Percentiles rank a stretch among this genome's conserved stretches.
These are phyloP conservation scores for Sinonovacula constricta DNA, from an alignment of 1,140 invertebrate genomes.

Conservation along the genomic window DNA sequence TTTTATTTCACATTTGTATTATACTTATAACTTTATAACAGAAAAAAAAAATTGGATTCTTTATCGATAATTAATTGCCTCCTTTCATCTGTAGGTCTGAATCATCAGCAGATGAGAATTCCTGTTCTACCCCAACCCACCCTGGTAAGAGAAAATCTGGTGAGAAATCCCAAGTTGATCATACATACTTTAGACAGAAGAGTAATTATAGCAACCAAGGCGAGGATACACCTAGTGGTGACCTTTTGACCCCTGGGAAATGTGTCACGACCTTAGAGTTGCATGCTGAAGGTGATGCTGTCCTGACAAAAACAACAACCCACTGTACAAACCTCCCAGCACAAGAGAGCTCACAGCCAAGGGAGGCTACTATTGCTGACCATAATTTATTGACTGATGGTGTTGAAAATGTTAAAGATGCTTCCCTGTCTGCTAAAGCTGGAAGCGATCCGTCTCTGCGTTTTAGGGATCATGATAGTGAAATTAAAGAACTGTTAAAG, in stretches of 20 bases:
- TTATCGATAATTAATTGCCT: no score
- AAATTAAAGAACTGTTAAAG: no score
- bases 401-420: no score
- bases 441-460: no score
- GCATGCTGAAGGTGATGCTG: conserved; percentile 36
- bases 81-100: conserved; percentile 45
- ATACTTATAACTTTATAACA: no score
- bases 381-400: no score
- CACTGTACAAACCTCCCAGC: background rate
- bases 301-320: conserved; percentile 17
- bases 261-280: conserved; percentile 30
- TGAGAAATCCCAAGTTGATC: conserved; percentile 60
- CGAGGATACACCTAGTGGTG: conserved; percentile 1
- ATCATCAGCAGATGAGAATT: conserved; percentile 56
- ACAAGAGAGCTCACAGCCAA: conserved; percentile 3
- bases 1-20: no score
- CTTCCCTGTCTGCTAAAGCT: no score
- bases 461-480: no score
- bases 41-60: no score
- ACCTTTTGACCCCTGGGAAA: conserved; percentile 41
- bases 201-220: conserved; percentile 20
- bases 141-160: no score
- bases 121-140: conserved; percentile 35
- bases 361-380: conserved; percentile 1
- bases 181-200: conserved; percentile 74